phyloP scores from a whole-genome alignment of 1,140 invertebrate species.

The Lutraria rhynchaena region DNA sequence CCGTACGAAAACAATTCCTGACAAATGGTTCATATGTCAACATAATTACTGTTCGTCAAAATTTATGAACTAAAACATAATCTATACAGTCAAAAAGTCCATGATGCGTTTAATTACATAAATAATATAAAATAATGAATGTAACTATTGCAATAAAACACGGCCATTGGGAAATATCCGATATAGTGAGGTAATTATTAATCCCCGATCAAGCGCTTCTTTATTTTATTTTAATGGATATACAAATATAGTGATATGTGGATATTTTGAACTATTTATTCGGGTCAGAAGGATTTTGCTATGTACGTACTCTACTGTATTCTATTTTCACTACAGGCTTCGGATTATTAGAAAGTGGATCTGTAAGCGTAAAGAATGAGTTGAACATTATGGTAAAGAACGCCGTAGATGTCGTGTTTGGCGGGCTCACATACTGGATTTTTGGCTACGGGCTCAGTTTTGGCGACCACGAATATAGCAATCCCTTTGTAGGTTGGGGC shows the following conservation, averaged over 20 bases:
- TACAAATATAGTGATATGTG: constrained; percentile 25
- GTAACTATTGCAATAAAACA: too few species aligned
- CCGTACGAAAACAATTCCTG: too few species aligned
- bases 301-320: neutral
- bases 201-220: too few species aligned
- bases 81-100: too few species aligned
- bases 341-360: constrained; percentile 79
- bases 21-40: too few species aligned
- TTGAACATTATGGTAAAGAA: constrained; percentile 82
- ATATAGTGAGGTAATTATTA: too few species aligned
- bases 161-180: too few species aligned
- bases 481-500: constrained; percentile 74
- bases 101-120: too few species aligned
- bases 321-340: constrained; percentile 73
- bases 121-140: too few species aligned
- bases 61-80: too few species aligned
- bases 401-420: constrained; percentile 79
- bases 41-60: too few species aligned
- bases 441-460: constrained; percentile 79
- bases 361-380: constrained; percentile 80
- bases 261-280: too few species aligned
- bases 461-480: constrained; percentile 66
- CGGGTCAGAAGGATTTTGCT: neutral
- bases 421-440: constrained; percentile 79
- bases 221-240: neutral